Conservation (phyloP, 2,113 vertebrate species). For the Benitochromis conjunctus region DNA sequence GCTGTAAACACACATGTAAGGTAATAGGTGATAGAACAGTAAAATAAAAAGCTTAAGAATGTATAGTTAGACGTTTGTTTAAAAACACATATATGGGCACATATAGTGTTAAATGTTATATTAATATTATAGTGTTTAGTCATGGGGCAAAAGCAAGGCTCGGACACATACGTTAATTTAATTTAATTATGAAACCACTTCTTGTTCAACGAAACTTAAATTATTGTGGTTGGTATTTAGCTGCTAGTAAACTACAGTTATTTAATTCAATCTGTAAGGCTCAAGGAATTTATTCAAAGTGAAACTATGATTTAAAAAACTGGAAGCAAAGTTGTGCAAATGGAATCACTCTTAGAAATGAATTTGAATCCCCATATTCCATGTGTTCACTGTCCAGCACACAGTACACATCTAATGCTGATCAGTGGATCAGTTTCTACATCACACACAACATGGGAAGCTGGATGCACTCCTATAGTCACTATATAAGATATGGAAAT, state of each 20-base stretch:
- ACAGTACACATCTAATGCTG: neutral
- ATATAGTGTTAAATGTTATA: neutral
- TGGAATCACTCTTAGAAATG: neutral
- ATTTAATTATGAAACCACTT: neutral
- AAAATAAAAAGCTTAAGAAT: neutral
- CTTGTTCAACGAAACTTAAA: neutral
- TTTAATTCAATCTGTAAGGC: neutral
- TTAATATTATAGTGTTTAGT: neutral
- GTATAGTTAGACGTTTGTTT: neutral
- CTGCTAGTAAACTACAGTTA: neutral
- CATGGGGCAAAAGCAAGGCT: neutral
- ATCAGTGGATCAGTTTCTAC: neutral
- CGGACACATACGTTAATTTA: neutral
- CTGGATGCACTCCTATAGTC: neutral
- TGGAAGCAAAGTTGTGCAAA: neutral
- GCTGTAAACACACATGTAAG: neutral
- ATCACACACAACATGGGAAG: neutral
- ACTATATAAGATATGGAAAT: neutral
- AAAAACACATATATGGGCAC: neutral
- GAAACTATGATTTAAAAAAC: neutral
- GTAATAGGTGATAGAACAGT: neutral
- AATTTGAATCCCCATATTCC: neutral
- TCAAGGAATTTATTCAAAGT: neutral
- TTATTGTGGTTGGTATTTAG: fast-evolving
- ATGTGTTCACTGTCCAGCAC: neutral